Conservation (phyloP, 2,888 invertebrate genomes). For the Aromia moschata region DNA sequence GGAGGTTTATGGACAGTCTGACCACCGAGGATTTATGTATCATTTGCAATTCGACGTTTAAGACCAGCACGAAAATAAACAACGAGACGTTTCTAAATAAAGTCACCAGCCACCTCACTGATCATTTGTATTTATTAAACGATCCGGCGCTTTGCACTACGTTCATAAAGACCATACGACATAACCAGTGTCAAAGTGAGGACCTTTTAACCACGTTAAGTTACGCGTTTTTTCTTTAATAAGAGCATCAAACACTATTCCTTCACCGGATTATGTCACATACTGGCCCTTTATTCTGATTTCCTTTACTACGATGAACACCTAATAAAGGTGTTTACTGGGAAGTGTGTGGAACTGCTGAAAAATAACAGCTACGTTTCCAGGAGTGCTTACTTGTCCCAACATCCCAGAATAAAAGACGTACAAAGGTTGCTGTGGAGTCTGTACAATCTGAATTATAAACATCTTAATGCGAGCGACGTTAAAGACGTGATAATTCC, state of each 20-base stretch:
- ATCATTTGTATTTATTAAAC: conserved; percentile 56
- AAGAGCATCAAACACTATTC: conserved; percentile 55
- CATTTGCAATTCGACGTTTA: conserved; percentile 59
- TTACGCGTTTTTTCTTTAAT: conserved; percentile 57
- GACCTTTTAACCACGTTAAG: conserved; percentile 58
- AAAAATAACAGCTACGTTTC: conserved; percentile 41
- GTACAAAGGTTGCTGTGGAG: conserved; percentile 63
- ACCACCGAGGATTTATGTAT: conserved; percentile 58
- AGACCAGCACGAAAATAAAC: conserved; percentile 58
- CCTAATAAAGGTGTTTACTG: conserved; percentile 52
- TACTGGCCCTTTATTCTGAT: conserved; percentile 62
- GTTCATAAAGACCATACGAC: conserved; percentile 61
- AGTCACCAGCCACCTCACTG: conserved; percentile 53
- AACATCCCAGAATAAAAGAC: conserved; percentile 60
- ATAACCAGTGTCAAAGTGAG: conserved; percentile 57
- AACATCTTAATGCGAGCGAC: conserved; percentile 42
- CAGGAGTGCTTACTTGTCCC: conserved; percentile 40
- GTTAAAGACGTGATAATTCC: conserved; percentile 53
- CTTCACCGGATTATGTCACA: conserved; percentile 59
- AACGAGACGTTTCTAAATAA: conserved; percentile 52
- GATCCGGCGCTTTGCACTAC: conserved; percentile 60
- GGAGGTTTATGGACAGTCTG: conserved; percentile 46
- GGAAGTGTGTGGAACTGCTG: conserved; percentile 51
- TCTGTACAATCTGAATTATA: conserved; percentile 54
- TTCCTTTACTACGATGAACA: conserved; percentile 56